These are phyloP conservation scores for Sinonovacula constricta DNA, from an alignment of 1,140 invertebrate genomes.

Conservation along the genomic window DNA sequence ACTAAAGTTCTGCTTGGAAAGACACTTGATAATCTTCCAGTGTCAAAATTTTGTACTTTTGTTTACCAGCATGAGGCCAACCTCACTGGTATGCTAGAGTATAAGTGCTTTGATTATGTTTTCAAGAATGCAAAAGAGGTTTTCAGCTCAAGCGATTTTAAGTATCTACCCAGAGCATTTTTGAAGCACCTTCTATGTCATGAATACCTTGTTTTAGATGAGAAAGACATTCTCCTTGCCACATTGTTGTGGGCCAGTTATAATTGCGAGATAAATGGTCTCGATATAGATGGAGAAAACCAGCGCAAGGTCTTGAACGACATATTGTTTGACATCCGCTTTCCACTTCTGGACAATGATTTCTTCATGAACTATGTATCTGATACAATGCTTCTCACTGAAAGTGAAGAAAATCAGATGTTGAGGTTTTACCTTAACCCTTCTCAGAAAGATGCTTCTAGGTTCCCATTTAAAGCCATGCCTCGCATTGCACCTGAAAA, in stretches of 20 bases:
- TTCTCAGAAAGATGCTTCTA: background rate
- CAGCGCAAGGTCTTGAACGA: constrained; percentile 18
- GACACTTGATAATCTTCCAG: constrained; percentile 13
- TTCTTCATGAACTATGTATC: constrained; percentile 38
- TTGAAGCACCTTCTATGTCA: constrained; percentile 20
- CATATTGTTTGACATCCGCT: constrained; percentile 19
- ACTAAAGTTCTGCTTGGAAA: constrained; percentile 7
- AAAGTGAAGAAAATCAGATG: constrained; percentile 27
- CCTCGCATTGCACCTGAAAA: constrained; percentile 10
- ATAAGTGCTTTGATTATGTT: constrained; percentile 41
- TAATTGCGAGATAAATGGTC: background rate
- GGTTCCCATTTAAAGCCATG: constrained; percentile 8
- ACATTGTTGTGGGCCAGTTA: constrained; percentile 18
- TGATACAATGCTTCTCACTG: constrained; percentile 17
- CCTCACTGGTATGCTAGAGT: constrained; percentile 31
- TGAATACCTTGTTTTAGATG: constrained; percentile 29
- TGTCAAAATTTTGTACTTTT: constrained; percentile 29
- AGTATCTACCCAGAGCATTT: constrained; percentile 17
- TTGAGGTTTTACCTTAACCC: constrained; percentile 17
- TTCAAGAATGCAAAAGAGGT: constrained; percentile 15
- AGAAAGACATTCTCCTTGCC: constrained; percentile 24
- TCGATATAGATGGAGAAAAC: constrained; percentile 26
- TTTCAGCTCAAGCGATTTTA: constrained; percentile 11
- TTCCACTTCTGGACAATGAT: constrained; percentile 29
- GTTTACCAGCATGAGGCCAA: constrained; percentile 32